Evolutionary conservation across 2,888 invertebrate species (phyloP).

Genomic region (Leptinotarsa peninsularis): DNA sequence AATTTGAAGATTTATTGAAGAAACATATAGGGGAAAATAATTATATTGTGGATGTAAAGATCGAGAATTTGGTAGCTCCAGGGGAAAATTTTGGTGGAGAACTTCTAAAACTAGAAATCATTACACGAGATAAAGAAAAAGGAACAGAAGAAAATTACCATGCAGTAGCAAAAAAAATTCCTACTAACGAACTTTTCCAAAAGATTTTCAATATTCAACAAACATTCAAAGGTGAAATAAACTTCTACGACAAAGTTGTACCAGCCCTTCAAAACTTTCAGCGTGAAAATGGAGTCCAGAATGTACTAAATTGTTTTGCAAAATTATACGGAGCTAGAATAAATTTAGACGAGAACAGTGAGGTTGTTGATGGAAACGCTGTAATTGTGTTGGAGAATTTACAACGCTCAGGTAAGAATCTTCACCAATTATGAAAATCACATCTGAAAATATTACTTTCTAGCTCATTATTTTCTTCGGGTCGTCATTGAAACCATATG

Average conservation of each 20-base stretch:
- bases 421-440: no score
- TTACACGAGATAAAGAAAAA: background rate
- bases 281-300: conserved; percentile 61
- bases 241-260: conserved; percentile 67
- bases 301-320: conserved; percentile 62
- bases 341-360: conserved; percentile 43
- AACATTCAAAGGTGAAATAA: conserved; percentile 69
- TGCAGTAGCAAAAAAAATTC: conserved; percentile 42
- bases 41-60: background rate
- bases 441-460: background rate
- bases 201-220: conserved; percentile 67
- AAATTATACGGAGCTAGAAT: conserved; percentile 52
- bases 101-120: conserved; percentile 21
- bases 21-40: conserved; percentile 8
- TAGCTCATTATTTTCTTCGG: no score
- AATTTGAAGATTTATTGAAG: conserved; percentile 9
- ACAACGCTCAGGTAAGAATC: conserved; percentile 47
- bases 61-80: conserved; percentile 13
- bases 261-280: conserved; percentile 67
- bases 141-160: background rate
- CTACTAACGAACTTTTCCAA: conserved; percentile 48
- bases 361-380: conserved; percentile 58
- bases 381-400: conserved; percentile 68
- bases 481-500: no score
- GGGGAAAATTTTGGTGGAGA: conserved; percentile 30